Evolutionary conservation across 2,888 invertebrate species (phyloP), one percentile per base, ranked within the genome.

Genomic region (Podabrus alpinus): DNA sequence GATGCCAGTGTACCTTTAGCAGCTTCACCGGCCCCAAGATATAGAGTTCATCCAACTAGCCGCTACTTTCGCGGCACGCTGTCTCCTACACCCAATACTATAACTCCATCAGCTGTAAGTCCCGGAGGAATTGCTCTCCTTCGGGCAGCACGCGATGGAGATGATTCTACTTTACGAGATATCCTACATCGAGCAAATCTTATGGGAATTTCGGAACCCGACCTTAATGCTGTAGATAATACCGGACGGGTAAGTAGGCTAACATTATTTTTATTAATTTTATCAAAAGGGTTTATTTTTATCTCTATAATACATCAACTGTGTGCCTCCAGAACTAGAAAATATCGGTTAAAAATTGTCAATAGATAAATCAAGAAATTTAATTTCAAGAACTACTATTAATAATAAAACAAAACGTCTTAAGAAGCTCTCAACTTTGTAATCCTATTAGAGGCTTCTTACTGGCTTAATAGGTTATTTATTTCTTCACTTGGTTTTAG

Each of bases 211-310:
- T 79, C 86, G 1, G 87, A 87, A 69, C 85, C 86, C 68, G 89
- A 90, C 77, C 83, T 91, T 78, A 91, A 91, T 83, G 88, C 89
- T 17, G 85, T 87, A 3, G 91, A 91, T 82, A 85, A 86, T 79
- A 90, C 90, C 81, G 91, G 91, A 82, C 87, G 91, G 88, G 91
- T 91, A 82, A 90, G 90, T 85, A 45, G 45, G 9, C 9, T 7
- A 45, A 45, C 45, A 45, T 45, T 45, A n/a, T 45, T 45, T 45
- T 45, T 45, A n/a, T 45, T 45, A 45, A 45, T 45, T 45, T 45
- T n/a, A 45, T 45, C 45, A 45, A 45, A 45, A 1, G n/a, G 7
- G n/a, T 45, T 45, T 45, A 29, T 45, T 45, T n/a, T 45, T n/a
- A 45, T 45, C n/a, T n/a, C n/a, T n/a, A 45, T 7, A n/a, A n/a